Conservation (phyloP, 30 jellyfish, hydroid and myxozoan genomes). For the Mastigias papua region DNA sequence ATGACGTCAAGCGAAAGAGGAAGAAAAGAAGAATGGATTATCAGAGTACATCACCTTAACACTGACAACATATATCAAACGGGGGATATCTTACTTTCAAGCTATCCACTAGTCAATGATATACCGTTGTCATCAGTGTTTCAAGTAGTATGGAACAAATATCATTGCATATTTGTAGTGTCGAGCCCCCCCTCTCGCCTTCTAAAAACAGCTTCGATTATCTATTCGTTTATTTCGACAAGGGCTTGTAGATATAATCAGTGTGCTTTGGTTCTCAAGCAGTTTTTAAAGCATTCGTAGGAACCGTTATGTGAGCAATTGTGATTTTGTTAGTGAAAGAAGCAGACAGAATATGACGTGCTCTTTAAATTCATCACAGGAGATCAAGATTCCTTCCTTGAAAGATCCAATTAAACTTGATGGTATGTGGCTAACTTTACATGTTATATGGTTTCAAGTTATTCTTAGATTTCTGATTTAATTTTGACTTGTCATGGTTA, state of each 20-base stretch:
- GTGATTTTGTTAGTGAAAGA: background rate
- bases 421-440: constrained; percentile 48
- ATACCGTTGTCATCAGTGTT: too few relatives aligned
- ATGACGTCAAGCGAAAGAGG: background rate
- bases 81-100: background rate
- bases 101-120: background rate
- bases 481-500: too few relatives aligned
- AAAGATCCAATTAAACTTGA: constrained; percentile 91
- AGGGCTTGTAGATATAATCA: background rate
- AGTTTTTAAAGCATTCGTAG: background rate
- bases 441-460: background rate
- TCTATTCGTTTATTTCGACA: too few relatives aligned
- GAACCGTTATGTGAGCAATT: background rate
- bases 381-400: constrained; percentile 79
- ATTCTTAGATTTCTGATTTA: background rate
- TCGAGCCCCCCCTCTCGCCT: too few relatives aligned
- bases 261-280: background rate
- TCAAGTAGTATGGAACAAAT: too few relatives aligned
- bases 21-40: background rate
- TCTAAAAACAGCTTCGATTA: too few relatives aligned
- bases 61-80: background rate
- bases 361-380: constrained; percentile 42
- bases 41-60: background rate
- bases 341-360: background rate
- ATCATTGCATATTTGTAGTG: too few relatives aligned